phyloP scores from a whole-genome alignment of 2,888 invertebrate species.

The Diachrysia chrysitis region DNA sequence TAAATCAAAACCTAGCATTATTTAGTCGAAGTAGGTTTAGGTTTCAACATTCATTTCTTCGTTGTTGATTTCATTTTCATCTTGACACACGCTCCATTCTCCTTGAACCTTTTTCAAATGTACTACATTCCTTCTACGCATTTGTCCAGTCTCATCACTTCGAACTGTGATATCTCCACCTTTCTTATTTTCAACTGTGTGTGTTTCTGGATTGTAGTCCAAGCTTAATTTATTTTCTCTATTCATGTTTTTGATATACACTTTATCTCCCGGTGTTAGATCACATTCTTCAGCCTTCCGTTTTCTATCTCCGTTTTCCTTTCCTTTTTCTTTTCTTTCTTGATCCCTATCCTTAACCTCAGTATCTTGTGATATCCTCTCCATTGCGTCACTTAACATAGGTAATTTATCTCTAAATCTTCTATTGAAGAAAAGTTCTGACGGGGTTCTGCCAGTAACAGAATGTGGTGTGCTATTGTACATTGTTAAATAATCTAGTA shows the following conservation, averaged over 20 bases:
- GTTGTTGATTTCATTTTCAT: constrained; percentile 14
- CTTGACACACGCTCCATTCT: constrained; percentile 10
- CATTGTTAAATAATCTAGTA: constrained; percentile 54
- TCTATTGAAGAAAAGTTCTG: constrained; percentile 55
- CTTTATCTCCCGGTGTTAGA: constrained; percentile 37
- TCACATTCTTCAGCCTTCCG: constrained; percentile 24
- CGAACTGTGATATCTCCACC: constrained; percentile 31
- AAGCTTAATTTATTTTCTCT: constrained; percentile 32
- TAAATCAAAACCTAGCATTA: constrained; percentile 1
- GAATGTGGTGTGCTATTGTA: constrained; percentile 58
- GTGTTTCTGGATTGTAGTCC: constrained; percentile 27
- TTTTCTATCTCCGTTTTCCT: constrained; percentile 34
- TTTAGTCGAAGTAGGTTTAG: constrained; percentile 7
- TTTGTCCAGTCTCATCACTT: constrained; percentile 40
- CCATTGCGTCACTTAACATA: constrained; percentile 14
- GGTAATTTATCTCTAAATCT: constrained; percentile 56
- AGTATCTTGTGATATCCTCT: constrained; percentile 16
- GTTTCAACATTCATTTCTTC: constrained; percentile 15
- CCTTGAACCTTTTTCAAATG: constrained; percentile 20
- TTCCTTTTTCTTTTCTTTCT: constrained; percentile 47
- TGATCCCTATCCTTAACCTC: constrained; percentile 50
- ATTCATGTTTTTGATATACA: constrained; percentile 35
- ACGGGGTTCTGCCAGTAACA: constrained; percentile 58
- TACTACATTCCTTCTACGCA: constrained; percentile 22
- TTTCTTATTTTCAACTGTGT: constrained; percentile 25